These are phyloP conservation scores for Stegodyphus mimosarum DNA, from an alignment of 1,140 invertebrate genomes.

Conservation along the genomic window DNA sequence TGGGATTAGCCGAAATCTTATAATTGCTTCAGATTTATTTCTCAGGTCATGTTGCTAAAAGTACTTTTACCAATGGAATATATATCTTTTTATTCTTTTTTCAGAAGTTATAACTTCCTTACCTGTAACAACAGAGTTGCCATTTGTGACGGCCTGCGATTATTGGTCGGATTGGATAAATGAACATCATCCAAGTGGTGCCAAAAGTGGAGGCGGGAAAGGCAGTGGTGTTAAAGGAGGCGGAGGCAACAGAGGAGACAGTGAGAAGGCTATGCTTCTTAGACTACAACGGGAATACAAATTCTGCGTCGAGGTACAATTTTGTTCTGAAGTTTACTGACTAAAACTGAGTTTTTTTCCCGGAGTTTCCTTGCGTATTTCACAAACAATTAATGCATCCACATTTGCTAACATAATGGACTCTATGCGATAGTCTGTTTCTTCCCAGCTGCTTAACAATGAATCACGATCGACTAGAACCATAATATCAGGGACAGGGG, in stretches of 20 bases:
- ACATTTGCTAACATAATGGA: too few relatives aligned
- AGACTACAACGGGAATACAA: slow-evolving; percentile 17
- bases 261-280: slow-evolving; percentile 48
- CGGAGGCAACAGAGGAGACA: slow-evolving; percentile 29
- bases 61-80: too few relatives aligned
- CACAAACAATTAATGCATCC: too few relatives aligned
- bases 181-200: slow-evolving; percentile 61
- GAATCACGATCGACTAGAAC: too few relatives aligned
- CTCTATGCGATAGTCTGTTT: too few relatives aligned
- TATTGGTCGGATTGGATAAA: slow-evolving; percentile 65
- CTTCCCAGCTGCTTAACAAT: too few relatives aligned
- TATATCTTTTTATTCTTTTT: background rate
- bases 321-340: background rate
- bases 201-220: background rate
- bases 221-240: slow-evolving; percentile 13
- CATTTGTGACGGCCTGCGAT: slow-evolving; percentile 1
- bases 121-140: background rate
- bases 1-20: too few relatives aligned
- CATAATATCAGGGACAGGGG: too few relatives aligned
- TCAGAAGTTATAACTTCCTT: background rate
- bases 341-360: too few relatives aligned
- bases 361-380: too few relatives aligned
- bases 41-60: too few relatives aligned
- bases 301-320: slow-evolving; percentile 50
- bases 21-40: too few relatives aligned